phyloP scores from a whole-genome alignment of 2,113 vertebrate species.

The Lycaon pictus region DNA sequence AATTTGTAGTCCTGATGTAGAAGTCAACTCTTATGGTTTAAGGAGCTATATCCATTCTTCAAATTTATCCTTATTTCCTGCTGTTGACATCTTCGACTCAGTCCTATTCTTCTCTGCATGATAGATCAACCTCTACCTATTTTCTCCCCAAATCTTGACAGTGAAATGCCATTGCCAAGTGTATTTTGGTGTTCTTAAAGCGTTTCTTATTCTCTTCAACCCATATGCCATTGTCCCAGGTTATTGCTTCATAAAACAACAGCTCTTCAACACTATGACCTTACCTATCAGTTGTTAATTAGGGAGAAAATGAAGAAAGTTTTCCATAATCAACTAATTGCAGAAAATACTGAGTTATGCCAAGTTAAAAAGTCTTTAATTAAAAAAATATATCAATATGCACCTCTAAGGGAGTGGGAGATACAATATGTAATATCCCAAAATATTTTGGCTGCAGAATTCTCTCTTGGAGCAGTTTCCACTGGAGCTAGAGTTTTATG shows the following conservation, averaged over 20 bases:
- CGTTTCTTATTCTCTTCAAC: not conserved
- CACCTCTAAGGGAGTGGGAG: not conserved
- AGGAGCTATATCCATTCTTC: not conserved
- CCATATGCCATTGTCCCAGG: not conserved
- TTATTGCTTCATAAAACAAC: slow-evolving; percentile 3
- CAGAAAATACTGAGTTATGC: not conserved
- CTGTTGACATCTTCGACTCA: not conserved
- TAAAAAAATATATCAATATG: not conserved
- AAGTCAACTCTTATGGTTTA: not conserved
- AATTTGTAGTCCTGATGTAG: slow-evolving; percentile 17
- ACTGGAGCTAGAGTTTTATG: not conserved
- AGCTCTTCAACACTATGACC: not conserved
- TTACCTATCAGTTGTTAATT: not conserved
- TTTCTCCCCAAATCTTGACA: not conserved
- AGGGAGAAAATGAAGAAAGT: not conserved
- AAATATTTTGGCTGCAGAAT: not conserved
- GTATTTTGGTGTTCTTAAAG: not conserved
- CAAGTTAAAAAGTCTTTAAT: slow-evolving; percentile 6
- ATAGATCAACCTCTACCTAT: not conserved
- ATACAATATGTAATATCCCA: not conserved
- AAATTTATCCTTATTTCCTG: not conserved
- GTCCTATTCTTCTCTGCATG: not conserved
- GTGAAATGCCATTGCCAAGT: not conserved
- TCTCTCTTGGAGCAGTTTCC: not conserved
- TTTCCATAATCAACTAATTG: not conserved